Evolutionary conservation across 1,140 invertebrate species (phyloP).

Genomic region (Leptopilina clavipes): DNA sequence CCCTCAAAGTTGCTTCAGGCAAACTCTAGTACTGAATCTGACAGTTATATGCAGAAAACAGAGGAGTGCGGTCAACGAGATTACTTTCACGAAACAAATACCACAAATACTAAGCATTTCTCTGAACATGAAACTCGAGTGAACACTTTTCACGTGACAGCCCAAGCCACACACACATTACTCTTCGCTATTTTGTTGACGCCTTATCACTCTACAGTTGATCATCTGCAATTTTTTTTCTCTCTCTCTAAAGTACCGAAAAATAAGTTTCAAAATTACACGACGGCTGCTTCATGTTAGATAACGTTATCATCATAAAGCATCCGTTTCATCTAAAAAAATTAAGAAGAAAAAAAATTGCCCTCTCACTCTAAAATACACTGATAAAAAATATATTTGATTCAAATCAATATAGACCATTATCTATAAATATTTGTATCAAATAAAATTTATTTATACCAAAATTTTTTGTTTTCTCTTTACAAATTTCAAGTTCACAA

Average conservation of each 20-base stretch:
- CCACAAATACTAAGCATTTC: constrained; percentile 45
- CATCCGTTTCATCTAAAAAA: too few species aligned
- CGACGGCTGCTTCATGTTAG: too few species aligned
- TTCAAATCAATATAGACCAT: too few species aligned
- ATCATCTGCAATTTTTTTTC: constrained; percentile 17
- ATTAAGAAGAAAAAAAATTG: too few species aligned
- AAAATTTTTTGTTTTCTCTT: too few species aligned
- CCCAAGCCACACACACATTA: neutral
- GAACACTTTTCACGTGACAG: constrained; percentile 14
- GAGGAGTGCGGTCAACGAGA: constrained; percentile 55
- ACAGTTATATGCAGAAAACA: constrained; percentile 52
- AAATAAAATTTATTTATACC: too few species aligned
- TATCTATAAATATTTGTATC: too few species aligned
- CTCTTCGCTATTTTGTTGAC: neutral
- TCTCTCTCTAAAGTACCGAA: neutral
- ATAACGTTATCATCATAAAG: too few species aligned
- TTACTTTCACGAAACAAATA: constrained; percentile 58
- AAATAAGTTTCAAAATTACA: neutral
- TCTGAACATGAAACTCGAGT: neutral
- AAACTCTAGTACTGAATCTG: constrained; percentile 52
- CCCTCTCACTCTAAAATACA: too few species aligned
- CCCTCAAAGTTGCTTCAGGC: constrained; percentile 50
- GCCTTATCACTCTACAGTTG: constrained; percentile 8
- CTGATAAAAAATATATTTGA: too few species aligned
- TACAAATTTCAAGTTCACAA: too few species aligned